Conservation (phyloP, 2,797 vertebrate genomes). For the Lacerta bilineata region DNA sequence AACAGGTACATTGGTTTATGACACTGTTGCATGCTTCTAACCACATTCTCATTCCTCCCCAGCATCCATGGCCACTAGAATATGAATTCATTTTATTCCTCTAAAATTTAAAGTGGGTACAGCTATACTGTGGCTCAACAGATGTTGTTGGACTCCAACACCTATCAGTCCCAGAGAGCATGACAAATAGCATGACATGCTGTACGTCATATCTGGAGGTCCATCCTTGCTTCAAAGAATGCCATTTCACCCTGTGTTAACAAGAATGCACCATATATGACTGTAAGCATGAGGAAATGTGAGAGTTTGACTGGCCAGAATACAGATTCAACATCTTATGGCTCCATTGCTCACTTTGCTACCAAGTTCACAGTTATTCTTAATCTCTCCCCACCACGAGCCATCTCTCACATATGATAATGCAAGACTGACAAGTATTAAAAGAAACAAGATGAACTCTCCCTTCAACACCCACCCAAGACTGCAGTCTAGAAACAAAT, state of each 20-base stretch:
- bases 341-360: background rate
- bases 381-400: background rate
- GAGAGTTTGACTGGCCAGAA: background rate
- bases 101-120: too few relatives aligned
- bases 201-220: too few relatives aligned
- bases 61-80: background rate
- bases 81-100: too few relatives aligned
- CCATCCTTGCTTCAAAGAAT: background rate
- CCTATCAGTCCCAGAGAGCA: too few relatives aligned
- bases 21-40: background rate
- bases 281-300: background rate
- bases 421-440: constrained; percentile 41
- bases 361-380: constrained; percentile 7
- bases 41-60: background rate
- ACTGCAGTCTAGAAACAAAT: constrained; percentile 62
- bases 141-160: too few relatives aligned
- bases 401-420: constrained; percentile 10
- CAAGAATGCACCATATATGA: background rate
- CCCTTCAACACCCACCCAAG: constrained; percentile 33
- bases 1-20: background rate
- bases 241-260: background rate
- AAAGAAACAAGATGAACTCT: constrained; percentile 56
- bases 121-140: too few relatives aligned
- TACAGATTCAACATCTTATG: background rate
- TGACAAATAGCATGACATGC: too few relatives aligned